Base-by-base conservation (phyloP, 2,113 vertebrate species). In the Saccopteryx bilineata region DNA sequence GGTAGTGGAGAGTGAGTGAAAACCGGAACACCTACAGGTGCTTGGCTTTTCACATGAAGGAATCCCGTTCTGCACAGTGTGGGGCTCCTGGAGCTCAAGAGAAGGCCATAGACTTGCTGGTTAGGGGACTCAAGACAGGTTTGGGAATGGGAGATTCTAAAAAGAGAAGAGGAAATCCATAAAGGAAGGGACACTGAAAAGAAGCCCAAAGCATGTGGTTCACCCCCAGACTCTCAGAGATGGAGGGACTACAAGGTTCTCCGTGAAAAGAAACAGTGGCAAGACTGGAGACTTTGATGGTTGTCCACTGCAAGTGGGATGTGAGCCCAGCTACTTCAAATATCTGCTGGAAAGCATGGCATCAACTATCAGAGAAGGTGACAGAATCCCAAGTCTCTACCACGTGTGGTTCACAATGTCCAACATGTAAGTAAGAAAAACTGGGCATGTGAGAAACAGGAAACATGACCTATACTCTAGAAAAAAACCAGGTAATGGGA, bases 161-260 rank as follows among this genome's bases (percentile, higher is more conserved):
- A 58, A 60, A 9, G 28, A 65, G 13, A 56, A 31, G 5, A 6
- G 17, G 17, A 14, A 7, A 33, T 5, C 39, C 19, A 61, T 61
- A 33, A 24, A 13, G 23, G 46, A 69, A 17, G 23, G 65, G 11
- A 52, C 5, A 3, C 15, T 18, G 2, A 7, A 13, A n/a, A 17
- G 8, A 8, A 52, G 3, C 0, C 3, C n/a, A 69, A 21, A 10
- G 12, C 9, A 2, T 2, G 76, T 10, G 28, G 6, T 9, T 66
- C 2, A 12, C 33, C 9, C 56, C 21, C 56, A 24, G 13, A 68
- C 14, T 86, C 56, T 48, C 24, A 26, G 18, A 7, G 56, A 1
- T 0, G 2, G 12, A 56, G 26, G 52, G 19, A 12, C 61, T 2
- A 15, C 19, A 18, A 9, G 2, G 11, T 56, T 33, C 39, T 15